Evolutionary conservation across 2,888 invertebrate species (phyloP).

Genomic region (Orthosia gracilis): DNA sequence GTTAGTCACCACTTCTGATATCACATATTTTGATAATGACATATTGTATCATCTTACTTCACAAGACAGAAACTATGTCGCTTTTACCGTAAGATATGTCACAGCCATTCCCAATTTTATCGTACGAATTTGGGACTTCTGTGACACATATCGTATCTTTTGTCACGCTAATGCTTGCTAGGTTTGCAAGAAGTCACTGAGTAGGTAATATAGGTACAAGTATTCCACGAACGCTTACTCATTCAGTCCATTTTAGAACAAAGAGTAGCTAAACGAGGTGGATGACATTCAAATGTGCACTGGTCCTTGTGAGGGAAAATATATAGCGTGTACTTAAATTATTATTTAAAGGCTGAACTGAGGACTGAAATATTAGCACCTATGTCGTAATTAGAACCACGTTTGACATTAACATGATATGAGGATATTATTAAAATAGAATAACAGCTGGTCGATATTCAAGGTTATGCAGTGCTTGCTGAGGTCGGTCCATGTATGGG

Average conservation of each 20-base stretch:
- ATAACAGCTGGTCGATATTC: too few species aligned
- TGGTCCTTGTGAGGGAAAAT: constrained; percentile 9
- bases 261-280: constrained; percentile 34
- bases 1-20: constrained; percentile 33
- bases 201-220: not conserved
- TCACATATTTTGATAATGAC: constrained; percentile 23
- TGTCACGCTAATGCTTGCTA: not conserved
- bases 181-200: constrained; percentile 7
- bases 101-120: not conserved
- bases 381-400: constrained; percentile 20
- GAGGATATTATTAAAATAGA: not conserved
- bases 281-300: constrained; percentile 25
- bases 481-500: too few species aligned
- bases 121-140: constrained; percentile 7
- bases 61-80: constrained; percentile 7
- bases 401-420: constrained; percentile 5
- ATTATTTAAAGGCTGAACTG: constrained; percentile 23
- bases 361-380: constrained; percentile 23
- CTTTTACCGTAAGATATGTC: not conserved
- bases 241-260: constrained; percentile 48
- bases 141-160: constrained; percentile 3
- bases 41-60: not conserved
- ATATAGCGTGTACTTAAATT: not conserved
- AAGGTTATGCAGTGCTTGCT: too few species aligned
- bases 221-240: constrained; percentile 38